These are phyloP conservation scores for Elaphurus davidianus DNA, from an alignment of 2,113 vertebrate genomes.

Conservation along the genomic window DNA sequence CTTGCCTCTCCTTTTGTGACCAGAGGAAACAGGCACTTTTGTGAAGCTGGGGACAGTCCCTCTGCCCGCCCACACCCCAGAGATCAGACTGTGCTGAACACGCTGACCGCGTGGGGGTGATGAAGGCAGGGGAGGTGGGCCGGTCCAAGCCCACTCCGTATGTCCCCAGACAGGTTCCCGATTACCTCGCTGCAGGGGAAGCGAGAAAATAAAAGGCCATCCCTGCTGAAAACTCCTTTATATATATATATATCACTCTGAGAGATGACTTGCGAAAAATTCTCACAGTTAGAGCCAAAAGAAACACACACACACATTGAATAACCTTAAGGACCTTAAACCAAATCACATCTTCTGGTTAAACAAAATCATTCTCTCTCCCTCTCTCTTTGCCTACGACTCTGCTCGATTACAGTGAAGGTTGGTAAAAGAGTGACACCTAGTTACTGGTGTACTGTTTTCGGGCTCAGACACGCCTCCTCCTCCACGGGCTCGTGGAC, in stretches of 20 bases:
- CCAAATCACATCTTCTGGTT: background rate
- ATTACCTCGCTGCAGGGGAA: conserved; percentile 45
- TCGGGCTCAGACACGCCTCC: background rate
- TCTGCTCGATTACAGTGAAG: background rate
- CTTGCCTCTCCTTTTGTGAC: conserved; percentile 17
- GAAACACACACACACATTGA: background rate
- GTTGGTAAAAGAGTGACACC: conserved; percentile 54
- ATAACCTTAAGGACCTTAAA: background rate
- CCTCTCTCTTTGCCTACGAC: background rate
- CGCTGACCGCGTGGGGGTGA: background rate
- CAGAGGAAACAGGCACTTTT: conserved; percentile 43
- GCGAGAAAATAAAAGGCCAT: conserved; percentile 31
- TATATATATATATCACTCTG: background rate
- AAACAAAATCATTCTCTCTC: background rate
- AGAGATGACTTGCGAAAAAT: background rate
- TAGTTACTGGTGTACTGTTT: background rate
- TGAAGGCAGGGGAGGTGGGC: background rate
- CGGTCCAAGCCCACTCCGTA: background rate
- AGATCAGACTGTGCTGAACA: conserved; percentile 32
- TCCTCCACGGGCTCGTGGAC: rapidly evolving
- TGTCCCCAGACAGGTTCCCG: conserved; percentile 50
- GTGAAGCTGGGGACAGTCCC: conserved; percentile 59
- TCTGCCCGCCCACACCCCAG: background rate
- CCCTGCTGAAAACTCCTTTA: background rate
- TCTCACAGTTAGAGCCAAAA: background rate